Conservation (phyloP, 2,888 invertebrate genomes). For the Thera obeliscata region DNA sequence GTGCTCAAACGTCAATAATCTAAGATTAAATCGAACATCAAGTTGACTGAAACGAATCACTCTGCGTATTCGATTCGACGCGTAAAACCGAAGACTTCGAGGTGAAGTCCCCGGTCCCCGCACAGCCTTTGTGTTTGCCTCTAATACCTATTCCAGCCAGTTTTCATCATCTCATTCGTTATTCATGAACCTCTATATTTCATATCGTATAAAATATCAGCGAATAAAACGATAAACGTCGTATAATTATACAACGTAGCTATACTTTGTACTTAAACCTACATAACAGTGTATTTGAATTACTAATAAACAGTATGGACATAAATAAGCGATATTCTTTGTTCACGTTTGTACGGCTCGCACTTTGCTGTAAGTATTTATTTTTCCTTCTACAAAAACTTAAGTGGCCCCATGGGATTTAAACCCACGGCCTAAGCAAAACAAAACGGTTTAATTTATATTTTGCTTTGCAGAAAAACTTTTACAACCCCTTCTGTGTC, state of each 20-base stretch:
- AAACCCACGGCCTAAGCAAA: constrained; percentile 12
- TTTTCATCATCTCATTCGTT: constrained; percentile 66
- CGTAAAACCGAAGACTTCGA: constrained; percentile 26
- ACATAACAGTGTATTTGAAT: no score
- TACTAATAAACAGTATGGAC: no score
- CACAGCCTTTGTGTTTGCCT: constrained; percentile 34
- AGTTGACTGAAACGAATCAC: constrained; percentile 38
- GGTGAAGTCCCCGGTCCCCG: constrained; percentile 29
- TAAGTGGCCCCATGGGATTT: constrained; percentile 6
- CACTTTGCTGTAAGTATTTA: not conserved
- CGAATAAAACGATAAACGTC: constrained; percentile 41
- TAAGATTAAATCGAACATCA: constrained; percentile 31
- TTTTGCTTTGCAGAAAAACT: constrained; percentile 19
- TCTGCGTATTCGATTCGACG: constrained; percentile 30
- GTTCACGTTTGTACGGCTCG: not conserved
- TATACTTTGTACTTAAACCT: no score
- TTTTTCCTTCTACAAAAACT: constrained; percentile 2
- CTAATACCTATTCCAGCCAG: constrained; percentile 56
- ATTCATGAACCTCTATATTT: constrained; percentile 70
- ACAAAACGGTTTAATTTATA: constrained; percentile 11
- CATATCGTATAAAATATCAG: constrained; percentile 56
- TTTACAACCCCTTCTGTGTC: constrained; percentile 15
- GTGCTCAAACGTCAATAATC: constrained; percentile 31
- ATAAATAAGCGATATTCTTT: not conserved
- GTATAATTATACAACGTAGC: constrained; percentile 20